These are phyloP conservation scores for Sorex maritimensis DNA, from an alignment of 2,797 vertebrate genomes.

Conservation along the genomic window DNA sequence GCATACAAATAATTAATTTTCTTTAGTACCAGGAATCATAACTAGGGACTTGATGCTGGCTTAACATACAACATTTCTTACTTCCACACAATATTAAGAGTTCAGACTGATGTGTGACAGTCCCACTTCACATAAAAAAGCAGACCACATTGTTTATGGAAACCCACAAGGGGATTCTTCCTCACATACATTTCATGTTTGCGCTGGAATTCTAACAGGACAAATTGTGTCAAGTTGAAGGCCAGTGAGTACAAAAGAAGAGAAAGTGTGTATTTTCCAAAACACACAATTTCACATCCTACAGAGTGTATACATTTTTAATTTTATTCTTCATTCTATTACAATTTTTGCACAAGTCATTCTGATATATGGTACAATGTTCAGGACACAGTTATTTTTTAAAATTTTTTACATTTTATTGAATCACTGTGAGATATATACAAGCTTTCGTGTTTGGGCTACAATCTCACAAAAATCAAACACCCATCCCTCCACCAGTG, in stretches of 20 bases:
- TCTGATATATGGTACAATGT: neutral
- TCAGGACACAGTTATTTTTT: neutral
- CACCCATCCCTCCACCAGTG: too few species aligned
- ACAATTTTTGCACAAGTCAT: conserved; percentile 42
- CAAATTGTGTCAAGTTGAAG: neutral
- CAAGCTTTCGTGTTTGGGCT: too few species aligned
- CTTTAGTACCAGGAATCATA: neutral
- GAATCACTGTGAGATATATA: too few species aligned
- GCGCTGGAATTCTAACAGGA: neutral
- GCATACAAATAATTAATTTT: conserved; percentile 2
- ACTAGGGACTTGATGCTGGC: neutral
- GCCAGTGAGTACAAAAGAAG: conserved; percentile 6
- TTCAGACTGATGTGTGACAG: neutral
- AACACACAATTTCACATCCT: conserved; percentile 17
- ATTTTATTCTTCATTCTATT: neutral
- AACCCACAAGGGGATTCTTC: neutral
- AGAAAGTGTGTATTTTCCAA: conserved; percentile 20
- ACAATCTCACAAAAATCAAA: too few species aligned
- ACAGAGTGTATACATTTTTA: conserved; percentile 13
- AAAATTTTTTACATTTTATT: too few species aligned
- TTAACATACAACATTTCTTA: neutral
- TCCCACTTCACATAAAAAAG: neutral
- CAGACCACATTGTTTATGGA: neutral
- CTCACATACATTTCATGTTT: neutral
- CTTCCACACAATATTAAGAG: neutral